A percentile compares a stretch with the other conserved stretches of the same genome.
Evolutionary conservation across 1,140 invertebrate species (phyloP).

Genomic region (Acromyrmex charruanus): DNA sequence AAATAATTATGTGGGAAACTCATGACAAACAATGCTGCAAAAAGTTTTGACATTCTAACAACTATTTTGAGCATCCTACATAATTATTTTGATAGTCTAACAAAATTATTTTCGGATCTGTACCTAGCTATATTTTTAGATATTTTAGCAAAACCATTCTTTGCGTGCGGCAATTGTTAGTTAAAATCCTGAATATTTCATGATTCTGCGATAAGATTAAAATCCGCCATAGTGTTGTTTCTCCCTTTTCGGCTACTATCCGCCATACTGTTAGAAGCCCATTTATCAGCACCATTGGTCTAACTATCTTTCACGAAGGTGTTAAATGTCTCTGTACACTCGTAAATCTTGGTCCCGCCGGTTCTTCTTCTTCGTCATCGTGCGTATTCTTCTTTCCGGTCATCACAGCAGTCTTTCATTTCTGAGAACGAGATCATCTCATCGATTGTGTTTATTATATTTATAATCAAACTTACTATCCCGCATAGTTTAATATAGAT

Average conservation of each 20-base stretch:
- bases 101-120: too few species aligned
- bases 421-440: slow-evolving; percentile 55
- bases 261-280: slow-evolving; percentile 81
- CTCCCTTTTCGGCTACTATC: slow-evolving; percentile 67
- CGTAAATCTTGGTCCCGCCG: slow-evolving; percentile 81
- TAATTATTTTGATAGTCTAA: too few species aligned
- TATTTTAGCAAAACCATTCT: too few species aligned
- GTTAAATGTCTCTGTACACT: slow-evolving; percentile 82
- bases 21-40: too few species aligned
- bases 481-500: background rate
- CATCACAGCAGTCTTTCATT: slow-evolving; percentile 60
- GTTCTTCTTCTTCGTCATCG: slow-evolving; percentile 71
- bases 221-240: slow-evolving; percentile 73
- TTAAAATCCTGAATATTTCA: background rate
- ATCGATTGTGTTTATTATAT: background rate
- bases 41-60: too few species aligned
- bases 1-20: too few species aligned
- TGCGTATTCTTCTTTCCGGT: slow-evolving; percentile 60
- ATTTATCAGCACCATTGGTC: slow-evolving; percentile 80
- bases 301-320: slow-evolving; percentile 80
- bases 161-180: background rate
- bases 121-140: too few species aligned
- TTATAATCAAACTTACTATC: background rate
- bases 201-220: slow-evolving; percentile 34
- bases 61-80: too few species aligned